Base-by-base conservation (phyloP, 1,140 invertebrate genomes). In the Drosophila punjabiensis region DNA sequence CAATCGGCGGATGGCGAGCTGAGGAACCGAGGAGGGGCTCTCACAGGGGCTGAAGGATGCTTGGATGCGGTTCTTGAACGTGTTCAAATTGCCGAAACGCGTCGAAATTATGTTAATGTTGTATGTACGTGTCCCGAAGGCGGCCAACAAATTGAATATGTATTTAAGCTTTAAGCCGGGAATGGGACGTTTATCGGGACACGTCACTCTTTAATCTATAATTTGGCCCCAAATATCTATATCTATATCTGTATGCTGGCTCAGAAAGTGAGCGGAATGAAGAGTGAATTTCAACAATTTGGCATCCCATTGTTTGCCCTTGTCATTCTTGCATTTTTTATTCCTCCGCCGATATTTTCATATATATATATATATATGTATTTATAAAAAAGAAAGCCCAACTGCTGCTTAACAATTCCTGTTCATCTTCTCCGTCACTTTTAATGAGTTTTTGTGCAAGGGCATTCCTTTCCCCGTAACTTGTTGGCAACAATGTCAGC, bases 61-160 rank as follows among this genome's bases (percentile, higher is more conserved):
- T 71, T 65, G 66, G 58, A 76, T 78, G 48, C 78, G 67, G 65
- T 60, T 76, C 70, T 66, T 86, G 82, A 87, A 88, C 84, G 84
- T 87, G 84, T 87, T 64, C 75, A 87, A 87, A 87, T 87, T 87
- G 83, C 65, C 67, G 80, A 80, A 82, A 82, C 68, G 75, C 82
- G 66, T 79, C 63, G 65, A 86, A 86, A 86, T 86, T 86, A 82
- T 86, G 82, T 79, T 84, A 69, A 74, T 79, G 83, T 65, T 77
- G 39, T 45, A 64, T 70, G 71, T 83, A 88, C 84, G 80, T 87
- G 83, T 47, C 77, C 47, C 50, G 55, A 58, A 61, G 68, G 48
- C 61, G 65, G 52, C 39, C 59, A 67, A 69, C 80, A 88, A 83
- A 87, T 88, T 88, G 77, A 88, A 88, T 87, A 76, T 81, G 68